Percentiles rank a stretch among this genome's conserved stretches.
Conservation (phyloP, 2,113 vertebrate genomes). For the Tringa solitaria region DNA sequence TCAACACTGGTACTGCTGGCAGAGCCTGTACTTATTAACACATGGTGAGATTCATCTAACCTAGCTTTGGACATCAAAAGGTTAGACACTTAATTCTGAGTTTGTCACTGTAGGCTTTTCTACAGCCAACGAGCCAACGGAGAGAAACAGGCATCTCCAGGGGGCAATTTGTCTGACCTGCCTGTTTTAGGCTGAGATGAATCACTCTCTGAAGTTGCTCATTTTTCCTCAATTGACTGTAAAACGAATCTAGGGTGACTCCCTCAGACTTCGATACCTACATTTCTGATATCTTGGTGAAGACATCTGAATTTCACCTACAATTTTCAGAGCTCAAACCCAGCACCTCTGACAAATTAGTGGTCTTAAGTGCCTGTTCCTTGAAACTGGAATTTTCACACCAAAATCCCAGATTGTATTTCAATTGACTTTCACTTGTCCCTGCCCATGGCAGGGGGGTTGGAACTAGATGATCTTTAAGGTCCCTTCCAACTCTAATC, state of each 20-base stretch:
- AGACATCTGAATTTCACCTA: neutral
- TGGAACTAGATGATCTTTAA: no score
- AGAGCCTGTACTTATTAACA: neutral
- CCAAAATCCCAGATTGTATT: neutral
- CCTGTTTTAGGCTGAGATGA: constrained; percentile 5
- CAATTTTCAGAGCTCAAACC: neutral
- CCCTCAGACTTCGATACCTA: neutral
- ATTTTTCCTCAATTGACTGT: neutral
- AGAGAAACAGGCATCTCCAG: neutral
- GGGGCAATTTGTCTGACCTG: neutral
- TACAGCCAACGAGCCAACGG: neutral
- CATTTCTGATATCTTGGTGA: neutral
- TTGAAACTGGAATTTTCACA: neutral
- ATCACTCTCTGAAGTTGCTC: neutral
- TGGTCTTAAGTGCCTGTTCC: neutral
- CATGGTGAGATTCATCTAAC: neutral
- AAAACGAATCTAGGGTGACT: neutral
- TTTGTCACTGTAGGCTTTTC: neutral
- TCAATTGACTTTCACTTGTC: neutral
- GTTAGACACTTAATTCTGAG: neutral
- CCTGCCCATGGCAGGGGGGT: no score
- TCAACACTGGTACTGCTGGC: neutral
- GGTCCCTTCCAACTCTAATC: no score
- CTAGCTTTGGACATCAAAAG: neutral
- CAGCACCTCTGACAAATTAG: neutral